Conservation (phyloP, 2,797 vertebrate genomes). For the Oreochromis mossambicus region DNA sequence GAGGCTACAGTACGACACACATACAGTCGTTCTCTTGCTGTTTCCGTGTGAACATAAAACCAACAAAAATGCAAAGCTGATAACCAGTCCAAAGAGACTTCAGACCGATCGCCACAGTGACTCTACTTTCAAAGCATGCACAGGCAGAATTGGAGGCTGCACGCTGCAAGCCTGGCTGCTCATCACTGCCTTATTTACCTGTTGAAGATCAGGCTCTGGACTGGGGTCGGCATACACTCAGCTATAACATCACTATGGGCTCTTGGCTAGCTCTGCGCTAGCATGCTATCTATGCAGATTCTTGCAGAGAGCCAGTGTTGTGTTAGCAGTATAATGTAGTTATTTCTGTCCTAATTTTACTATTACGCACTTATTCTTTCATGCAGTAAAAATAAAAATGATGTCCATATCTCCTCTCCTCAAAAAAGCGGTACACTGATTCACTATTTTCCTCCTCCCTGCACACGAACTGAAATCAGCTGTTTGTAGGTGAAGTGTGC, state of each 20-base stretch:
- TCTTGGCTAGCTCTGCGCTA: background rate
- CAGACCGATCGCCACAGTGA: background rate
- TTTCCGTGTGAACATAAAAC: background rate
- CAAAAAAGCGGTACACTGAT: background rate
- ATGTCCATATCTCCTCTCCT: background rate
- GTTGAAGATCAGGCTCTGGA: background rate
- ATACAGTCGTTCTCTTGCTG: background rate
- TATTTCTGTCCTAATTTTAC: background rate
- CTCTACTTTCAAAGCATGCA: background rate
- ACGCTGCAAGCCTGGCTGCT: background rate
- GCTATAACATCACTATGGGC: background rate
- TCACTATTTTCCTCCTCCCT: background rate
- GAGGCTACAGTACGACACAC: background rate
- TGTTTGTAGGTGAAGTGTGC: background rate
- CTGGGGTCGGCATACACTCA: accelerated
- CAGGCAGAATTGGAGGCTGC: background rate
- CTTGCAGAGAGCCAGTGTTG: background rate
- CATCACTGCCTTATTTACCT: background rate
- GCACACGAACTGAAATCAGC: background rate
- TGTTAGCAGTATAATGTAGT: background rate
- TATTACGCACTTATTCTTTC: background rate
- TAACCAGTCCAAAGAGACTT: background rate
- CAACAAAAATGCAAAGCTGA: background rate
- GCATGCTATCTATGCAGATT: background rate
- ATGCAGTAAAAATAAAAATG: background rate